Percentiles rank a stretch among this genome's conserved stretches.
Evolutionary conservation across 2,888 invertebrate genomes (phyloP).

Genomic region (Drosophila infuscata): DNA sequence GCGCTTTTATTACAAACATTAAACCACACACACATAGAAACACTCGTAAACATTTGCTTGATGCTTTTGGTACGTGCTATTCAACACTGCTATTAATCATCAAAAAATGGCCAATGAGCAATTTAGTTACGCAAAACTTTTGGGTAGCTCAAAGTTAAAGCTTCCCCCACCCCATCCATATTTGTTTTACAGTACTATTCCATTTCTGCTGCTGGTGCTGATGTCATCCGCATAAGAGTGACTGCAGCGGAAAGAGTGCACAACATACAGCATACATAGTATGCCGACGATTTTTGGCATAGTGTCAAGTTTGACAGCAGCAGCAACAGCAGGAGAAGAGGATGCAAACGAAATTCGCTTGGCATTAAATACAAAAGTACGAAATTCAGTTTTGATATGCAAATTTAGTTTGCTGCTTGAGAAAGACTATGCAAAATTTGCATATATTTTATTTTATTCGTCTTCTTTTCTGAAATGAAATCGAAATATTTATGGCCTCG

Average conservation of each 20-base stretch:
- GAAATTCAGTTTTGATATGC: conserved; percentile 48
- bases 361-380: conserved; percentile 47
- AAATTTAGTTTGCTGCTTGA: conserved; percentile 38
- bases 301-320: conserved; percentile 49
- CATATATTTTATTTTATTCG: conserved; percentile 9
- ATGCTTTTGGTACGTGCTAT: conserved; percentile 60
- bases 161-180: not conserved
- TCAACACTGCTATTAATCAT: conserved; percentile 43
- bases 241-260: conserved; percentile 38
- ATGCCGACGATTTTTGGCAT: conserved; percentile 32
- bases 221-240: conserved; percentile 31
- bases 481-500: conserved; percentile 70
- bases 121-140: conserved; percentile 48
- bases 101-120: conserved; percentile 48
- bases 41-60: conserved; percentile 8
- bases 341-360: conserved; percentile 35
- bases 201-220: conserved; percentile 29
- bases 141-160: conserved; percentile 32
- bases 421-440: conserved; percentile 39
- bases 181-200: not conserved
- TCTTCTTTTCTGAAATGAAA: conserved; percentile 50
- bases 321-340: not conserved
- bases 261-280: not conserved
- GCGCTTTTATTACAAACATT: conserved; percentile 64
- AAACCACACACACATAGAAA: conserved; percentile 48